Percentiles rank a stretch among this genome's conserved stretches.
These are phyloP conservation scores for Cyanoderma ruficeps DNA, from an alignment of 2,113 vertebrate species.

Conservation along the genomic window DNA sequence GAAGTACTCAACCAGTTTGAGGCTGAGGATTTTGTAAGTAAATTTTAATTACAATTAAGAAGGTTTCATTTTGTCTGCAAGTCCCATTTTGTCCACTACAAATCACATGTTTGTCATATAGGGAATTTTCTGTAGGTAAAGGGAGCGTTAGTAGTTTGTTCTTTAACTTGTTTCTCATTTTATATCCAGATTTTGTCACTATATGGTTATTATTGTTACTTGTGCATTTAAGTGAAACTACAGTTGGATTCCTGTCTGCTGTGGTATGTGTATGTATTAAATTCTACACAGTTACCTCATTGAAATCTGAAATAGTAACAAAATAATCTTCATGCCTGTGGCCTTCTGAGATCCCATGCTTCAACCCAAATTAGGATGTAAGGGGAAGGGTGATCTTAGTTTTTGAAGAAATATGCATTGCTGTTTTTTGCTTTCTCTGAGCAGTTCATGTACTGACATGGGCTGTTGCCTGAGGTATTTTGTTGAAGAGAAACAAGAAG, in stretches of 20 bases:
- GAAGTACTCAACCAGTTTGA: constrained; percentile 76
- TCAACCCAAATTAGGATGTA: not conserved
- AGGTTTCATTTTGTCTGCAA: not conserved
- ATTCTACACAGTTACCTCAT: not conserved
- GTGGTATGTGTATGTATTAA: not conserved
- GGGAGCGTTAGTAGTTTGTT: not conserved
- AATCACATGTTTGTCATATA: not conserved
- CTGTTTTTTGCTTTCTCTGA: not conserved
- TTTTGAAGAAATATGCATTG: not conserved
- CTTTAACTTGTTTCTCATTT: not conserved
- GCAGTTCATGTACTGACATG: not conserved
- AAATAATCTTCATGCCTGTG: not conserved
- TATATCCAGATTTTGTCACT: not conserved
- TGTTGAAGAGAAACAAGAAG: not conserved
- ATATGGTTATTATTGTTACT: not conserved
- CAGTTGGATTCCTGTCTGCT: not conserved
- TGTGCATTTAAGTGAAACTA: not conserved
- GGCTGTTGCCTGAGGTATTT: not conserved
- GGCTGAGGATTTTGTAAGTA: constrained; percentile 86
- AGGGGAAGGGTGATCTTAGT: not conserved
- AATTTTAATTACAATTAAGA: not conserved
- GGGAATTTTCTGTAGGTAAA: not conserved
- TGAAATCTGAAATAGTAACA: not conserved
- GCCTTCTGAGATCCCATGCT: not conserved
- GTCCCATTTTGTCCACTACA: not conserved